Evolutionary conservation across 1,140 invertebrate genomes (phyloP).

Genomic region (Ruditapes philippinarum): DNA sequence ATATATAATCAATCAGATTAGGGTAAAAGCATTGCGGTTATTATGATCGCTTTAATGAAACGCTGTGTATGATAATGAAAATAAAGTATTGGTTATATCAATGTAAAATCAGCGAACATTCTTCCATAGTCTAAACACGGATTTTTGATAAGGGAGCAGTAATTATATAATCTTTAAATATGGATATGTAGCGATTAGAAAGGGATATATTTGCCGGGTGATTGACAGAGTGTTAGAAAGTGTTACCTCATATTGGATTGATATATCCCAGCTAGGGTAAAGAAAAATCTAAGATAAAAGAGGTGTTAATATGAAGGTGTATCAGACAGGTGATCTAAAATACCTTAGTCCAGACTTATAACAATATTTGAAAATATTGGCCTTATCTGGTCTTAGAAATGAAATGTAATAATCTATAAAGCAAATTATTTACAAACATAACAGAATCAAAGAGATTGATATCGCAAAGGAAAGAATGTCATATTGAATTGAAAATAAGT

Average conservation of each 20-base stretch:
- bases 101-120: conserved; percentile 40
- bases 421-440: too few relatives aligned
- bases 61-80: conserved; percentile 17
- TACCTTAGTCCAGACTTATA: conserved; percentile 11
- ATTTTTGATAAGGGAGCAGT: conserved; percentile 22
- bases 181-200: conserved; percentile 43
- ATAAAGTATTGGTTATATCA: neutral
- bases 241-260: conserved; percentile 17
- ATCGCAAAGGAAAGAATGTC: too few relatives aligned
- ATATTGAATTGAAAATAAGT: too few relatives aligned
- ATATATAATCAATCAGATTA: conserved; percentile 35
- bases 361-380: too few relatives aligned
- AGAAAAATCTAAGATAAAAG: conserved; percentile 23
- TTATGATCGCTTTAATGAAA: conserved; percentile 19
- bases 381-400: conserved; percentile 9
- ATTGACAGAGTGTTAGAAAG: conserved; percentile 56
- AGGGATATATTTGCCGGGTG: neutral
- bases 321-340: conserved; percentile 23
- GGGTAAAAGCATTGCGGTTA: neutral
- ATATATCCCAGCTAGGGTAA: conserved; percentile 18
- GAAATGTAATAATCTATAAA: too few relatives aligned
- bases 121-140: conserved; percentile 44
- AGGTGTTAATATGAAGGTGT: conserved; percentile 24
- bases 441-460: too few relatives aligned
- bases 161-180: conserved; percentile 58